Base-by-base conservation (phyloP, 2,888 invertebrate genomes). In the Hypomecis punctinalis region DNA sequence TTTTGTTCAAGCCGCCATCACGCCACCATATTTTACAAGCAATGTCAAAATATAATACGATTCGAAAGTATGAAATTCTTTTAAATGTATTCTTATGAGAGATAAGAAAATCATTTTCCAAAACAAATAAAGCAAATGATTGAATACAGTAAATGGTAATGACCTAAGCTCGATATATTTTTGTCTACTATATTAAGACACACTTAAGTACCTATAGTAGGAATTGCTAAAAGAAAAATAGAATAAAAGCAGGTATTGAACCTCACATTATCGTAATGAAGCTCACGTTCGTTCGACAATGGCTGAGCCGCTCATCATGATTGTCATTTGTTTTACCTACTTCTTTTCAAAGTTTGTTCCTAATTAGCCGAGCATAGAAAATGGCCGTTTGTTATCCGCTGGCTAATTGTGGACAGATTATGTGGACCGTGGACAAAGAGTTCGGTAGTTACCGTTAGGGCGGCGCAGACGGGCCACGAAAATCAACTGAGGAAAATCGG, bases 321-420 rank as follows among this genome's bases (percentile, higher is more conserved):
- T 47, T 40, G n/a, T 47, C 23, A 39, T 54, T 45, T 45, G 33
- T 13, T 37, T 48, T 35, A 55, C 53, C 35, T 11, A 40, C 33
- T 43, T 54, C 58, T 54, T 46, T 52, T 40, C n/a, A 42, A 37
- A 48, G 37, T 33, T 47, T 39, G 59, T 51, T 13, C 40, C 48
- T 61, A 66, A 66, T 66, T 64, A 60, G 55, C 46, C 56, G 49
- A 61, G 39, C 39, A 39, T 36, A 56, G 56, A 56, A 52, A 65
- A 61, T 64, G 64, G 56, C 45, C 11, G 46, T 35, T 54, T 52
- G 59, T 64, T 65, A 61, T 66, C 57, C 57, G 46, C 53, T 11
- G 46, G 57, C 60, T 63, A 63, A 63, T 66, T 63, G 61, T 61
- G 5, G 42, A 55, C 40, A 52, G 52, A 57, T 65, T 61, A 58